These are phyloP conservation scores for Cataglyphis rosenhaueri DNA, from an alignment of 2,888 invertebrate species.

Conservation along the genomic window DNA sequence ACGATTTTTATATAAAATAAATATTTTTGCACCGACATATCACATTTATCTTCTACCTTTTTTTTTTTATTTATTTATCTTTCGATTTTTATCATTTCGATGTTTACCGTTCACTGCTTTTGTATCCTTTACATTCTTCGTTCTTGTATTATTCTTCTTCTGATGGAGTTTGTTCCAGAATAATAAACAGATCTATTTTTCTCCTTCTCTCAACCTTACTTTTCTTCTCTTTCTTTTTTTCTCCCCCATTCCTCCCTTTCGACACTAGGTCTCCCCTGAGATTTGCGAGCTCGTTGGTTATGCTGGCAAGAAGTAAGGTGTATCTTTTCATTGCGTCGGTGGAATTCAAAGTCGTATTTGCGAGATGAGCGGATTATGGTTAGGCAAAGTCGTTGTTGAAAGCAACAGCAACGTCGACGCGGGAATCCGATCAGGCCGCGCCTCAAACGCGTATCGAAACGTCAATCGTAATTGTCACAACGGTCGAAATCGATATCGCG, in stretches of 20 bases:
- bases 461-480: constrained; percentile 52
- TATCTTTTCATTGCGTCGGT: constrained; percentile 33
- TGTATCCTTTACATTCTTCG: constrained; percentile 3
- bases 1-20: constrained; percentile 15
- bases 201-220: neutral
- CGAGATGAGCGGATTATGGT: neutral
- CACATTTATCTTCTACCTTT: constrained; percentile 6
- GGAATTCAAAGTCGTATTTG: constrained; percentile 26
- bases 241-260: neutral
- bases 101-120: constrained; percentile 16
- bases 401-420: constrained; percentile 25
- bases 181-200: constrained; percentile 47
- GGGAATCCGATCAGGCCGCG: constrained; percentile 36
- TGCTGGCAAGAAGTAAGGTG: constrained; percentile 30
- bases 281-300: constrained; percentile 30
- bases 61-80: neutral
- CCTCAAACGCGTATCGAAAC: constrained; percentile 48
- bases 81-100: constrained; percentile 24
- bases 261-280: constrained; percentile 5
- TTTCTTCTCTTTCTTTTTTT: neutral
- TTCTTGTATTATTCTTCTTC: constrained; percentile 14
- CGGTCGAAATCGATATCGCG: constrained; percentile 47
- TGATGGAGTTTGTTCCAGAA: constrained; percentile 16
- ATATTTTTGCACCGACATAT: constrained; percentile 7
- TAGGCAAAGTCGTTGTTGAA: constrained; percentile 40